phyloP scores from a whole-genome alignment of 2,888 invertebrate genomes.

The Bibio marci region DNA sequence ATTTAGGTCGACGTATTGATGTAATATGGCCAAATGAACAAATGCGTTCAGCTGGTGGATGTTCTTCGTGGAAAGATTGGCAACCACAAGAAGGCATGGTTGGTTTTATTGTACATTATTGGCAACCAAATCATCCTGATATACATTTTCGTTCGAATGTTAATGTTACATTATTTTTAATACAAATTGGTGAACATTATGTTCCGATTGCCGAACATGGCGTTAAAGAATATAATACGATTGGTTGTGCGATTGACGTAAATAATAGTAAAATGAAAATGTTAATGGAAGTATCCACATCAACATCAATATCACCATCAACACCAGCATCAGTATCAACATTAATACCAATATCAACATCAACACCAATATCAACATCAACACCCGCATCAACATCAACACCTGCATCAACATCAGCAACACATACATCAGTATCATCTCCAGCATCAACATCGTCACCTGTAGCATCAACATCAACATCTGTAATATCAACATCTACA shows the following conservation, averaged over 20 bases:
- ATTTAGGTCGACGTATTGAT: conserved; percentile 75
- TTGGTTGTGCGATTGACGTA: conserved; percentile 2
- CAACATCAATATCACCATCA: too few species aligned
- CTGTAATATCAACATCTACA: too few species aligned
- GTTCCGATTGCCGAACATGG: conserved; percentile 88
- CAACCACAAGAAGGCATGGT: conserved; percentile 77
- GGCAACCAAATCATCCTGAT: conserved; percentile 86
- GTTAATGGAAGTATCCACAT: background rate
- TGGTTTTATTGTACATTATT: conserved; percentile 83
- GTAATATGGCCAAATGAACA: conserved; percentile 91
- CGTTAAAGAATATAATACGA: conserved; percentile 37
- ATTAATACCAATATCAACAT: too few species aligned
- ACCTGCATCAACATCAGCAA: too few species aligned
- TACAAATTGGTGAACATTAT: conserved; percentile 85
- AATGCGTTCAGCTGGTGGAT: conserved; percentile 72
- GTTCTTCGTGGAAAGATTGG: conserved; percentile 80
- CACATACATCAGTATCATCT: too few species aligned
- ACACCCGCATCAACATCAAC: too few species aligned
- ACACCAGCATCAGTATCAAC: too few species aligned
- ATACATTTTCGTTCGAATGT: conserved; percentile 76
- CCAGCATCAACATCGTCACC: too few species aligned
- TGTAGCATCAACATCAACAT: too few species aligned
- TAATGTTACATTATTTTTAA: conserved; percentile 75
- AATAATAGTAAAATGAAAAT: conserved; percentile 1
- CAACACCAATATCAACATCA: too few species aligned